phyloP scores from a whole-genome alignment of 1,140 invertebrate species.

The Littorina saxatilis region DNA sequence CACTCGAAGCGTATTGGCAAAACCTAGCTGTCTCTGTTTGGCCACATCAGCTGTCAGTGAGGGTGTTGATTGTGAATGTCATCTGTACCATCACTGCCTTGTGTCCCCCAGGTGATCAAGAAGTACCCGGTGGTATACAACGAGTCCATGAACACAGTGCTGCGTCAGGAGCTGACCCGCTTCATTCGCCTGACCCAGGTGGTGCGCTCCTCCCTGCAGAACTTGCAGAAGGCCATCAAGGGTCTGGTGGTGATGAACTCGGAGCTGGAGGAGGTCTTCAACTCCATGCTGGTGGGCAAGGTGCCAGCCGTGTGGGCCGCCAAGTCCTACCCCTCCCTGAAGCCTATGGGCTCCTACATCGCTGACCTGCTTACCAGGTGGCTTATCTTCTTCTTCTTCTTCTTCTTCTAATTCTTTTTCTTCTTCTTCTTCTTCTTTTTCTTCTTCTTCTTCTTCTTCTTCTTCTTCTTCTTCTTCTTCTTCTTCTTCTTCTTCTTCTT shows the following conservation, averaged over 20 bases:
- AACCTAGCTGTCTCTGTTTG: too few relatives aligned
- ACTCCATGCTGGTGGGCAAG: conserved; percentile 74
- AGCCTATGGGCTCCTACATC: conserved; percentile 75
- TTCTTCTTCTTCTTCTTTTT: too few relatives aligned
- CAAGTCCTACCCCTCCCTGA: conserved; percentile 76
- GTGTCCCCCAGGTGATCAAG: conserved; percentile 68
- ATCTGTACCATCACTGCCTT: too few relatives aligned
- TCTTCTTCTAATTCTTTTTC: too few relatives aligned
- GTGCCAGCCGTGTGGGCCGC: conserved; percentile 85
- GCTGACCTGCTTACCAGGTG: conserved; percentile 75
- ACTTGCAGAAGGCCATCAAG: conserved; percentile 75
- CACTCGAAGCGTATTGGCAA: too few relatives aligned
- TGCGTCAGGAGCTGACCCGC: conserved; percentile 75
- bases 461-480: too few relatives aligned
- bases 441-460: too few relatives aligned
- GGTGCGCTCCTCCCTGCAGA: conserved; percentile 69
- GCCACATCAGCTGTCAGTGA: too few relatives aligned
- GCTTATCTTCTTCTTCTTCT: too few relatives aligned
- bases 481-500: too few relatives aligned
- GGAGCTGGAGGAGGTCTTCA: conserved; percentile 75
- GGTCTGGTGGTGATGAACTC: conserved; percentile 75
- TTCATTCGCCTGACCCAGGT: conserved; percentile 73
- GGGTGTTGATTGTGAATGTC: too few relatives aligned
- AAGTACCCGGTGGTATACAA: conserved; percentile 75
- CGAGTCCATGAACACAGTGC: conserved; percentile 76